Percentiles rank a stretch among this genome's conserved stretches.
These are phyloP conservation scores for Didymodactylos carnosus DNA, from an alignment of 2,888 invertebrate species.

Conservation along the genomic window DNA sequence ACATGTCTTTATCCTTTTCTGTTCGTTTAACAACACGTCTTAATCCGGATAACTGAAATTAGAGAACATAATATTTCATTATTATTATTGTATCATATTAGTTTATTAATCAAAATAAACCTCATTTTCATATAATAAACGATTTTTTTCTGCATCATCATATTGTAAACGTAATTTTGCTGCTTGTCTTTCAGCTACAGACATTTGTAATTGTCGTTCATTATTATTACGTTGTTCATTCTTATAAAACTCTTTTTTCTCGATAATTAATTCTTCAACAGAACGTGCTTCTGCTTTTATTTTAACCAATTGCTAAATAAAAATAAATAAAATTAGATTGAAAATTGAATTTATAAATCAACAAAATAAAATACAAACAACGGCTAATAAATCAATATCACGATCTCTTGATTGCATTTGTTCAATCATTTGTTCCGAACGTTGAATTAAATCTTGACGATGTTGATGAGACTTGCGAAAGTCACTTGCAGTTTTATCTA, in stretches of 20 bases:
- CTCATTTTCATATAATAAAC: conserved; percentile 31
- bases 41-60: conserved; percentile 27
- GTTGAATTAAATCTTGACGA: conserved; percentile 30
- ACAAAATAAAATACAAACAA: conserved; percentile 20
- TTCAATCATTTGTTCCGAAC: conserved; percentile 34
- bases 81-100: background rate
- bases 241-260: conserved; percentile 30
- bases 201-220: conserved; percentile 30
- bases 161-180: conserved; percentile 24
- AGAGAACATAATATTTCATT: background rate
- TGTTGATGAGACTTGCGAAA: conserved; percentile 31
- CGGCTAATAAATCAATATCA: conserved; percentile 32
- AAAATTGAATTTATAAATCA: background rate
- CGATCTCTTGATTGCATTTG: conserved; percentile 33
- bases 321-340: too few relatives aligned
- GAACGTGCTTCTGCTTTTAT: conserved; percentile 27
- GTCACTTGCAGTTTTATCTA: conserved; percentile 35
- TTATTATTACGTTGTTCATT: conserved; percentile 29
- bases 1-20: conserved; percentile 28
- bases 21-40: conserved; percentile 33
- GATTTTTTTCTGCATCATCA: conserved; percentile 27
- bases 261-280: conserved; percentile 26
- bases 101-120: conserved; percentile 17
- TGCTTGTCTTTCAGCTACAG: conserved; percentile 25
- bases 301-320: conserved; percentile 6